phyloP scores from a whole-genome alignment of 2,888 invertebrate species.

The Celastrina argiolus region DNA sequence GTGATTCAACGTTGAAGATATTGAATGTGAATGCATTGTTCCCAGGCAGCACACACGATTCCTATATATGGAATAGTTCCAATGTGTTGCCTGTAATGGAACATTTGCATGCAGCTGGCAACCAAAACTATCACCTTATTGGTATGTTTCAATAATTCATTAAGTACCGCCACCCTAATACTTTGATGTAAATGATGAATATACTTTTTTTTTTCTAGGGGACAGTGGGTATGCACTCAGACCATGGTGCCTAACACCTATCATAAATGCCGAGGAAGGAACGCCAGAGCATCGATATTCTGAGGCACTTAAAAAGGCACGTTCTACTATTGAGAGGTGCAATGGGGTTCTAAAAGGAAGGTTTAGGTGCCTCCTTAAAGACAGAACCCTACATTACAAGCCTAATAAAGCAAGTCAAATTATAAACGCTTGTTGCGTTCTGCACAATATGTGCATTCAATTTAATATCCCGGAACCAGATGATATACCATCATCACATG shows the following conservation, averaged over 20 bases:
- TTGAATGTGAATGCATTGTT: no score
- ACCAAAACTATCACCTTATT: no score
- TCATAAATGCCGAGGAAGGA: neutral
- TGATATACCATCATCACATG: no score
- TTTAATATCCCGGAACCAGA: neutral
- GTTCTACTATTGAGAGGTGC: neutral
- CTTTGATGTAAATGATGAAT: no score
- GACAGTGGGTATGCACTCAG: neutral
- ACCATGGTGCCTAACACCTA: neutral
- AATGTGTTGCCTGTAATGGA: no score
- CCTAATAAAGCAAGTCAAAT: neutral
- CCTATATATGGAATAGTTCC: no score
- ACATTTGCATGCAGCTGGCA: no score
- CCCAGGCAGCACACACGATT: no score
- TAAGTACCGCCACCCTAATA: no score
- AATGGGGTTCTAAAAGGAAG: neutral
- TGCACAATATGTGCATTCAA: neutral
- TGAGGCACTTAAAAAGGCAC: neutral
- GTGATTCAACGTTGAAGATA: no score
- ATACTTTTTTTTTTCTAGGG: neutral
- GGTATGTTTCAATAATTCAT: no score
- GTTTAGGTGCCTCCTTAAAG: neutral
- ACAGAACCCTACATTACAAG: neutral
- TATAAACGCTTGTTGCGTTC: neutral
- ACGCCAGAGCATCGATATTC: neutral